Percentiles rank a stretch among this genome's conserved stretches.
phyloP scores from a whole-genome alignment of 2,113 vertebrate species.

The Trichomycterus rosablanca region DNA sequence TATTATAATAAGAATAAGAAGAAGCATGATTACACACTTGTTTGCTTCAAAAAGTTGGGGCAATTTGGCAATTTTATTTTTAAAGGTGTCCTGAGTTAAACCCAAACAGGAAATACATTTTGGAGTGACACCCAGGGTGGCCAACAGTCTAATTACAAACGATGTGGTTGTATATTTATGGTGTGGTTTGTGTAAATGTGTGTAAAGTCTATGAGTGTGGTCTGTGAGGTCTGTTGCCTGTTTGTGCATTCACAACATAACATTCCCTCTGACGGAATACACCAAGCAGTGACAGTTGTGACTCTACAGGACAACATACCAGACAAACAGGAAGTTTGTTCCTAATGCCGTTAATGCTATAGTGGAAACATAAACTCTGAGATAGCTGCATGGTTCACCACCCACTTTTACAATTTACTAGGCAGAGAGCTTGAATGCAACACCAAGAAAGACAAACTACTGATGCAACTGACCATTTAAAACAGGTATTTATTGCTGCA shows the following conservation, averaged over 20 bases:
- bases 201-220: constrained; percentile 40
- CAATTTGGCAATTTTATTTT: too few relatives aligned
- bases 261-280: constrained; percentile 75
- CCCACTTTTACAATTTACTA: constrained; percentile 11
- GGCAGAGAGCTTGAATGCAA: constrained; percentile 40
- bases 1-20: too few relatives aligned
- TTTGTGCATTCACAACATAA: constrained; percentile 60
- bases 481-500: constrained; percentile 29
- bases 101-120: too few relatives aligned
- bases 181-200: constrained; percentile 31
- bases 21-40: too few relatives aligned
- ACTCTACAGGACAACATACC: constrained; percentile 21
- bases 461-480: constrained; percentile 23
- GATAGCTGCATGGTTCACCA: constrained; percentile 6
- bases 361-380: constrained; percentile 36
- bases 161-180: constrained; percentile 17
- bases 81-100: too few relatives aligned
- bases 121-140: neutral
- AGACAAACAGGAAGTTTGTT: constrained; percentile 63
- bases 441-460: constrained; percentile 51
- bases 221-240: constrained; percentile 54
- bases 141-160: neutral
- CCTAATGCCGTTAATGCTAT: constrained; percentile 62
- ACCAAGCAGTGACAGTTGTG: constrained; percentile 63
- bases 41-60: too few relatives aligned